Evolutionary conservation across 1,140 invertebrate genomes (phyloP).

Genomic region (Chymomyza costata): DNA sequence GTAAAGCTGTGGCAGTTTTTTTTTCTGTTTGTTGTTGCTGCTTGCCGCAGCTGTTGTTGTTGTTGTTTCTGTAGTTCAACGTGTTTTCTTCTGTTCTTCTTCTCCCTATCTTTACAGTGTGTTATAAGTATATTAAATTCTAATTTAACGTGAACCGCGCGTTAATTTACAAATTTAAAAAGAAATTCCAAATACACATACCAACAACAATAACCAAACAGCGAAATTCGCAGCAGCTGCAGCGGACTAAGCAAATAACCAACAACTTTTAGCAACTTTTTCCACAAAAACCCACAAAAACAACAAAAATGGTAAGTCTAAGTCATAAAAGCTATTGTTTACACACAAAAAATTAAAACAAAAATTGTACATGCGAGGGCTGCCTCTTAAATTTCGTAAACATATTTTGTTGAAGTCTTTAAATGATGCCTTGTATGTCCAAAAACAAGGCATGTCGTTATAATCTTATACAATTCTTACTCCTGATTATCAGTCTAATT

Average conservation of each 20-base stretch:
- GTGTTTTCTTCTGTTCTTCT: constrained; percentile 24
- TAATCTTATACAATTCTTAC: too few species aligned
- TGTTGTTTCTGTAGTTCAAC: constrained; percentile 7
- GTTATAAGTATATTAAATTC: constrained; percentile 33
- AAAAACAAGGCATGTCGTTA: too few species aligned
- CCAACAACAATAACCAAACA: constrained; percentile 36
- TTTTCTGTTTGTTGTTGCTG: constrained; percentile 1
- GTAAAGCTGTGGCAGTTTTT: constrained; percentile 22
- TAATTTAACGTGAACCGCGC: constrained; percentile 47
- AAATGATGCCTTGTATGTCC: too few species aligned
- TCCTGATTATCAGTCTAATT: too few species aligned
- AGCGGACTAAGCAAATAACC: constrained; percentile 46
- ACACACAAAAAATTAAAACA: too few species aligned
- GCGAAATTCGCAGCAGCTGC: constrained; percentile 37
- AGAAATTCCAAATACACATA: constrained; percentile 68
- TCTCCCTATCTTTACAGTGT: constrained; percentile 40
- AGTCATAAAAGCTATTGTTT: constrained; percentile 17
- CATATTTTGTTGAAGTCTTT: too few species aligned
- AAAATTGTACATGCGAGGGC: too few species aligned
- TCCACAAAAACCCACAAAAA: constrained; percentile 51
- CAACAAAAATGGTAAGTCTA: constrained; percentile 67
- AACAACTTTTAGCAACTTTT: constrained; percentile 55
- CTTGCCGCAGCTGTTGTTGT: constrained; percentile 1
- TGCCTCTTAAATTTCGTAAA: background rate
- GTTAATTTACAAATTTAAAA: constrained; percentile 30